Percentiles rank a stretch among this genome's conserved stretches.
Evolutionary conservation across 1,140 invertebrate species (phyloP).

Genomic region (Kradibia gibbosae): DNA sequence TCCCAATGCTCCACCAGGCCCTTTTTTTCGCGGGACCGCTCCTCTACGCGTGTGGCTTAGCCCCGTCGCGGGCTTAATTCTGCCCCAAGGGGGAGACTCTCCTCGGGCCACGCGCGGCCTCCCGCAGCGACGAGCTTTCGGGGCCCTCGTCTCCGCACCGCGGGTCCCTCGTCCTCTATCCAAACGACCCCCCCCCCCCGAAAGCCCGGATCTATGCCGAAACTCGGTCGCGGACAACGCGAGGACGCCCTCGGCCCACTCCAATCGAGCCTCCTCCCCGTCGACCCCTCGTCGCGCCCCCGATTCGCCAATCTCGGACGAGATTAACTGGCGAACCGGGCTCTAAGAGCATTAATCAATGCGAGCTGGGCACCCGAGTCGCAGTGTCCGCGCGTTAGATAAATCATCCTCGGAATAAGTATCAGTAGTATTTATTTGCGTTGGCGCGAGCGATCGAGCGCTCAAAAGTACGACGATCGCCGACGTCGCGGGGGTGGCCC

Average conservation of each 20-base stretch:
- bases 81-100: neutral
- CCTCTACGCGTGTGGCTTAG: too few species aligned
- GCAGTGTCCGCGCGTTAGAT: neutral
- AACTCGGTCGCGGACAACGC: too few species aligned
- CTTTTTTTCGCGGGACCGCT: constrained; percentile 1
- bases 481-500: too few species aligned
- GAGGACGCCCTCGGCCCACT: too few species aligned
- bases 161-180: neutral
- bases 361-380: neutral
- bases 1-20: neutral
- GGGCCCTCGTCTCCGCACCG: neutral
- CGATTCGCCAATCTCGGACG: neutral
- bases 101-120: neutral
- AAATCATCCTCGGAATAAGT: constrained; percentile 20
- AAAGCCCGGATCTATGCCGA: too few species aligned
- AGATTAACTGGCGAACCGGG: neutral
- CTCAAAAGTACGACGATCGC: neutral
- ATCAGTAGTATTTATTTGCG: constrained; percentile 20
- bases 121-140: neutral
- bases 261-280: too few species aligned
- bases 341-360: constrained; percentile 11
- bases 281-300: too few species aligned
- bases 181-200: too few species aligned
- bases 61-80: neutral
- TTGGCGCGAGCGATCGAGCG: neutral